Base-by-base conservation (phyloP, 2,888 invertebrate genomes). In the Corbicula japonica region DNA sequence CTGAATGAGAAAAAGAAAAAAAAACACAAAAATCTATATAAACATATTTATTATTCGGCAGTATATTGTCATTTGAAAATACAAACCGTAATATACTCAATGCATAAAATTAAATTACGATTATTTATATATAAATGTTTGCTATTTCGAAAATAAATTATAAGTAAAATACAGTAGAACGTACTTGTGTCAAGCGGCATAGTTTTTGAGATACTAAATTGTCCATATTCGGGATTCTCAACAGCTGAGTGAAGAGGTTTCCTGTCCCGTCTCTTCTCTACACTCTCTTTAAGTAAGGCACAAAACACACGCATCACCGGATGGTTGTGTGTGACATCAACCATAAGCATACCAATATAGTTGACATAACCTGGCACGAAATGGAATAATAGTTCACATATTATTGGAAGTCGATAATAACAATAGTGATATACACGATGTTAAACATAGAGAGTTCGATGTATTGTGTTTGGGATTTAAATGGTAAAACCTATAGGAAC, bases 241-340 rank as follows among this genome's bases (percentile, higher is more conserved):
- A 46, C 69, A 34, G 69, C 44, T 4, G 32, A 21, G 12, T 54
- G 58, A 12, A 69, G 28, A 28, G 69, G 46, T 38, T 30, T 44
- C 32, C 41, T 35, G 12, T 63, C 56, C 21, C 73, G 32, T 23
- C 54, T 65, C 30, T 28, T n/a, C 34, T 56, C 58, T 10, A 44
- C 56, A 21, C 30, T 41, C 34, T 61, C 52, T 30, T 70, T 63
- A 4, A 70, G 21, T 5, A 76, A 28, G 35, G 56, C 56, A 58
- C 76, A 72, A 54, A 82, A 82, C 2, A 82, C 76, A 3, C 82
- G 65, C 73, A 82, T 68, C 8, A 75, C 63, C 4, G 82, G 82
- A 32, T 82, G 66, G 44, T 82, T 82, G 61, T 82, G 82, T 4
- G 82, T 66, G n/a, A 76, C 65, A 26, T 82, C 82, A 21, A 82